These are phyloP conservation scores for Lymantria monacha DNA, from an alignment of 2,888 invertebrate species.

Conservation along the genomic window DNA sequence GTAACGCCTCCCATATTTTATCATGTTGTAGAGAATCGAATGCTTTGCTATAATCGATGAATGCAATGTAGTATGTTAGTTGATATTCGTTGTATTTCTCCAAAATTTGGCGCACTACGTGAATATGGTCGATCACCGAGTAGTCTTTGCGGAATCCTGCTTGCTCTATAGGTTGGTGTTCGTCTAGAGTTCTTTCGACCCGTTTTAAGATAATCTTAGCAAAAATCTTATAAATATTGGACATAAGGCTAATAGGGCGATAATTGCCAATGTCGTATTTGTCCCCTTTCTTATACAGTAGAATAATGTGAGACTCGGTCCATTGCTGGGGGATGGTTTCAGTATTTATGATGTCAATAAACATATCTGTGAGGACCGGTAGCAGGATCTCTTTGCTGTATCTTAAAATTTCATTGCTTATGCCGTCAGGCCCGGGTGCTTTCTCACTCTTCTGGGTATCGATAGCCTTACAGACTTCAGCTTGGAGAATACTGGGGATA, in stretches of 20 bases:
- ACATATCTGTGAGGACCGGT: constrained; percentile 23
- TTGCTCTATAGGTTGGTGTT: constrained; percentile 20
- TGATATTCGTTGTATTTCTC: neutral
- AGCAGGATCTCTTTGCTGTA: constrained; percentile 6
- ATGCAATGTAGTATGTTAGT: no score
- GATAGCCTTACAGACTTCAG: constrained; percentile 14
- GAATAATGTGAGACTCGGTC: constrained; percentile 11
- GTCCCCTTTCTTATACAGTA: constrained; percentile 30
- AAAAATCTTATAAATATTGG: constrained; percentile 26
- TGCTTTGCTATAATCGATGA: no score
- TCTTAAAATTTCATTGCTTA: constrained; percentile 18
- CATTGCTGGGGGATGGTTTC: constrained; percentile 20
- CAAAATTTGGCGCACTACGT: constrained; percentile 1
- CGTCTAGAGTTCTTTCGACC: constrained; percentile 20
- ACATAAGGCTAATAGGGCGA: constrained; percentile 26
- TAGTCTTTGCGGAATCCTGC: constrained; percentile 1
- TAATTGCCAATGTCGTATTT: constrained; percentile 23
- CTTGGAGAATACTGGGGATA: neutral
- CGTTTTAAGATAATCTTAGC: constrained; percentile 19
- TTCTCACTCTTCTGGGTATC: constrained; percentile 12
- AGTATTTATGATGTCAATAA: constrained; percentile 22
- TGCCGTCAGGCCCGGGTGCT: constrained; percentile 17
- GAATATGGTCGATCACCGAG: neutral
- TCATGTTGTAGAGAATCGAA: no score
- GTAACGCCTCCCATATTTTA: neutral